Evolutionary conservation across 2,797 vertebrate species (phyloP), one percentile per base, ranked within the genome.

Genomic region (Emys orbicularis): DNA sequence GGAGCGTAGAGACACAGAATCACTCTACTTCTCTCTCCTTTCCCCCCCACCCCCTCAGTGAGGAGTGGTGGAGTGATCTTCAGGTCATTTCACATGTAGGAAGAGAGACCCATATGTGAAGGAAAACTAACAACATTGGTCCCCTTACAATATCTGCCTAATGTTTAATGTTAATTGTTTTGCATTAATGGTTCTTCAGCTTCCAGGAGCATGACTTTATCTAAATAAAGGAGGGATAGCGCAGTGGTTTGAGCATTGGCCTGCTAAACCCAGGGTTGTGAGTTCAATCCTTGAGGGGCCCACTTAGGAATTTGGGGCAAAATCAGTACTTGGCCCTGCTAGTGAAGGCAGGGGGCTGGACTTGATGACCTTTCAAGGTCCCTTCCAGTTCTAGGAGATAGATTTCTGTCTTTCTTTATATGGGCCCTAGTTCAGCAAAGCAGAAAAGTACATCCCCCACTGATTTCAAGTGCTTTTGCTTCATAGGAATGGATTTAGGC

Each of bases 81-180:
- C 88, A 88, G 77, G 65, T 90, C 76, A 31, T 84, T 86, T 95
- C 83, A 65, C 15, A 81, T 61, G 65, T 82, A 53, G 34, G 65
- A 89, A 85, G n/a, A 72, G 68, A 72, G 19, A 41, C 19, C 65
- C n/a, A 83, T 65, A 88, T 87, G 92, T 88, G 91, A 91, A 86
- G n/a, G 68, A 92, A 90, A 95, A 81, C 84, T 15, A 53, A 83
- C 50, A 81, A 83, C 81, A 81, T 72, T 47, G 25, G 13, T 89
- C 82, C 50, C 83, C 87, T 94, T 41, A 23, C 86, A 94, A 47
- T 41, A 27, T 82, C 94, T 95, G 91, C 54, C 81, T 90, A 93
- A 79, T 31, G 49, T 68, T 68, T 68, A 49, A 31, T 44, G 87
- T 89, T 96, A 95, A 96, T 94, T 1, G 0, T 95, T 96, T 87